Evolutionary conservation across 2,888 invertebrate species (phyloP).

Genomic region (Dorcus hopei): DNA sequence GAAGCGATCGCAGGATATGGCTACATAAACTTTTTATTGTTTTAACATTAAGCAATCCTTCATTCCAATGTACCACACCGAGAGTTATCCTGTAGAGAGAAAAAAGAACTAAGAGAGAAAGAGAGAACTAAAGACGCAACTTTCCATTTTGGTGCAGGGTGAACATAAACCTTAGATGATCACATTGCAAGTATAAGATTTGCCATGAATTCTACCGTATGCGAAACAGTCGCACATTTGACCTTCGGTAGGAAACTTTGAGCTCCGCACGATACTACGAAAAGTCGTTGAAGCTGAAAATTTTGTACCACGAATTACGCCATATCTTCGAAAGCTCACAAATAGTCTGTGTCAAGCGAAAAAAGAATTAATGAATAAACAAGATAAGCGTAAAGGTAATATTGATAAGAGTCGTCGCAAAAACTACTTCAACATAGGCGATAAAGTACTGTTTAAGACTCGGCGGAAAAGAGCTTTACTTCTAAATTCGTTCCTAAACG

Average conservation of each 20-base stretch:
- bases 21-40: neutral
- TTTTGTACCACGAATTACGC: slow-evolving; percentile 15
- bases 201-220: slow-evolving; percentile 28
- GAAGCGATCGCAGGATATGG: too few relatives aligned
- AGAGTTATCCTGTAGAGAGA: slow-evolving; percentile 38
- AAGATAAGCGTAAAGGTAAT: neutral
- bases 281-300: slow-evolving; percentile 13
- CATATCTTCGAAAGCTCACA: neutral
- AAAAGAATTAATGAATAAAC: slow-evolving; percentile 1
- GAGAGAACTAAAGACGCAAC: slow-evolving; percentile 32
- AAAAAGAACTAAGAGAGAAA: slow-evolving; percentile 20
- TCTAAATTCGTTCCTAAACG: too few relatives aligned
- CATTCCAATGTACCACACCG: slow-evolving; percentile 37
- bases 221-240: slow-evolving; percentile 29
- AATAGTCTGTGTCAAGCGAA: neutral
- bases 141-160: slow-evolving; percentile 28
- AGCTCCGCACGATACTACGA: slow-evolving; percentile 4
- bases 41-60: slow-evolving; percentile 12
- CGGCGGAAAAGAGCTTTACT: too few relatives aligned
- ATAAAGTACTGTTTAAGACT: too few relatives aligned
- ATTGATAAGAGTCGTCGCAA: too few relatives aligned
- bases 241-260: slow-evolving; percentile 32
- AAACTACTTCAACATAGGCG: too few relatives aligned
- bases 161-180: slow-evolving; percentile 28
- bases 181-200: slow-evolving; percentile 31